phyloP scores from a whole-genome alignment of 2,113 vertebrate genomes.

The Takifugu flavidus region DNA sequence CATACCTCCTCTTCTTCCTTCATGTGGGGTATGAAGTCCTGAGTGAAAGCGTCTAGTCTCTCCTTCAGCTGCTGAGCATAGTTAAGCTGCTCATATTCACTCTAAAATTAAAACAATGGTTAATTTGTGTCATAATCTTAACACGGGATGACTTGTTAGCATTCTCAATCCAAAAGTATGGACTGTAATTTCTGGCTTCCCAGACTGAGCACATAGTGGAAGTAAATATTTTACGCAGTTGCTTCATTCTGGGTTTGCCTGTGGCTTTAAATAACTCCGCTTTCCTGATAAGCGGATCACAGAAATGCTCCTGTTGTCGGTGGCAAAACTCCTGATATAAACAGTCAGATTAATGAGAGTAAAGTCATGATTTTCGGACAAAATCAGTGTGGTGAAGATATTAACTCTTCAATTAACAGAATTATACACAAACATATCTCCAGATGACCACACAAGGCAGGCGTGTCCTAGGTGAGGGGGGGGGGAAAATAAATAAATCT shows the following conservation, averaged over 20 bases:
- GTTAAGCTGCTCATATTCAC: constrained; percentile 95
- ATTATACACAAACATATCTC: too few species aligned
- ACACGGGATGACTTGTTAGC: neutral
- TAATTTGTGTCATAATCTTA: neutral
- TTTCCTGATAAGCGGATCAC: constrained; percentile 15
- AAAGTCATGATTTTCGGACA: too few species aligned
- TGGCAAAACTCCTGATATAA: too few species aligned
- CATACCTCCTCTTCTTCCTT: constrained; percentile 97
- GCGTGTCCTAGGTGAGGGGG: neutral
- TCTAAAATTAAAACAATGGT: constrained; percentile 70
- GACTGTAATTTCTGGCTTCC: constrained; percentile 4
- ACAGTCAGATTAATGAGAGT: too few species aligned
- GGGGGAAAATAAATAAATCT: neutral
- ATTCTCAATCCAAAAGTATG: constrained; percentile 4
- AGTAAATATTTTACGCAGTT: constrained; percentile 35
- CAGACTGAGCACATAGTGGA: constrained; percentile 19
- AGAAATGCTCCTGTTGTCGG: neutral
- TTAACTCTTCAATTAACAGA: too few species aligned
- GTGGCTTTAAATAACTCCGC: constrained; percentile 22
- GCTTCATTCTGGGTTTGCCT: constrained; percentile 25
- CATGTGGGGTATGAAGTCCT: constrained; percentile 99
- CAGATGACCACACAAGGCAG: neutral
- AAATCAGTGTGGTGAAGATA: too few species aligned
- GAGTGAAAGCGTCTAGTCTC: constrained; percentile 93
- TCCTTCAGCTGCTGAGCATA: constrained; percentile 97